These are phyloP conservation scores for Embidobia sp. DNA, from an alignment of 2,888 invertebrate genomes.

Conservation along the genomic window DNA sequence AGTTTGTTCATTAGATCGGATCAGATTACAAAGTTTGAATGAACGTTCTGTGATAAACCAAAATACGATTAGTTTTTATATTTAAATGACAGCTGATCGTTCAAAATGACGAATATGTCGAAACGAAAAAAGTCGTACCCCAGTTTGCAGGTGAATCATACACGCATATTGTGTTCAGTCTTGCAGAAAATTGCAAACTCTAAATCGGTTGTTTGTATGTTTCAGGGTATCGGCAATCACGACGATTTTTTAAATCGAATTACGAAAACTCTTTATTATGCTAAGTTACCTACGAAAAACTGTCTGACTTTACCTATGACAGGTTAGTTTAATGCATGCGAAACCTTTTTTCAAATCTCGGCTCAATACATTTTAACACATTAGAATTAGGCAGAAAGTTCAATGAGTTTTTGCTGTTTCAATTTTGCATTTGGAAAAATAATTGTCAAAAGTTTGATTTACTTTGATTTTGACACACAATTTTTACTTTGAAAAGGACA, in stretches of 20 bases:
- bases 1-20: too few relatives aligned
- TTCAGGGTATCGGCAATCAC: conserved; percentile 87
- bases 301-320: conserved; percentile 90
- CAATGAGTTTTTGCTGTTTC: too few relatives aligned
- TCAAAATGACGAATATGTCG: conserved; percentile 83
- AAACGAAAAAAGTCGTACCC: conserved; percentile 83
- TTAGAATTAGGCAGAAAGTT: too few relatives aligned
- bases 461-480: too few relatives aligned
- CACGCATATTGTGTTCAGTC: neutral
- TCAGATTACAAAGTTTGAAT: too few relatives aligned
- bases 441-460: too few relatives aligned
- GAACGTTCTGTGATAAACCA: neutral
- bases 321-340: conserved; percentile 83
- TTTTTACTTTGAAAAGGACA: too few relatives aligned
- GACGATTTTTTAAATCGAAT: conserved; percentile 91
- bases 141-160: conserved; percentile 82
- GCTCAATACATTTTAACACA: too few relatives aligned
- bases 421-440: too few relatives aligned
- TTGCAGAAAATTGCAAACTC: neutral
- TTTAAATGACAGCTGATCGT: neutral
- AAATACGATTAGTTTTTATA: neutral
- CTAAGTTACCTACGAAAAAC: conserved; percentile 87
- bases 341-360: too few relatives aligned
- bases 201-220: conserved; percentile 70
- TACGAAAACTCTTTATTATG: conserved; percentile 94